These are phyloP conservation scores for Malaclemys terrapin DNA, from an alignment of 2,113 vertebrate genomes.

Conservation along the genomic window DNA sequence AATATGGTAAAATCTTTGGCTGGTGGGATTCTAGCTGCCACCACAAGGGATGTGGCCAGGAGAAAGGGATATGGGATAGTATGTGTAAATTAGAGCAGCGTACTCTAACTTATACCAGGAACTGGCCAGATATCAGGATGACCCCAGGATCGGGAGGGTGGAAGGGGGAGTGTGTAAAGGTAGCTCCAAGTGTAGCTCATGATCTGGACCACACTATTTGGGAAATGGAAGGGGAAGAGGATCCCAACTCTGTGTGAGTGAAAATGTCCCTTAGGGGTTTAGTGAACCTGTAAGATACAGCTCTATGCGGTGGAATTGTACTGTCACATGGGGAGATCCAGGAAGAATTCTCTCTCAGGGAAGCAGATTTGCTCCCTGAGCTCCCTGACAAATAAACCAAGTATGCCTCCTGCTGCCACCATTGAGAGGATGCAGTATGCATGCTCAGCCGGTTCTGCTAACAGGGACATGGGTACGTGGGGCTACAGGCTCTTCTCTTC, in stretches of 20 bases:
- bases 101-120: background rate
- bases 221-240: background rate
- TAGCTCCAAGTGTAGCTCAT: background rate
- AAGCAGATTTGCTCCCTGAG: background rate
- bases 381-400: background rate
- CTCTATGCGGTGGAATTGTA: background rate
- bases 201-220: background rate
- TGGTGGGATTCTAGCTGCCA: background rate
- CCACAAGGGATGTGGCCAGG: accelerated
- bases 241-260: background rate
- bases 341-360: background rate
- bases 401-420: background rate
- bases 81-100: background rate
- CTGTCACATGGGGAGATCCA: background rate
- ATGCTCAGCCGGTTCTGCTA: background rate
- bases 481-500: background rate
- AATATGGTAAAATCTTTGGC: background rate
- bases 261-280: background rate
- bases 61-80: background rate
- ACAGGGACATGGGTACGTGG: background rate
- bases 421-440: background rate
- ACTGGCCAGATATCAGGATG: accelerated
- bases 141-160: background rate
- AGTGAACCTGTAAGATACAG: background rate
- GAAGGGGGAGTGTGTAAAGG: background rate